A percentile compares a stretch with the other conserved stretches of the same genome.
These are phyloP conservation scores for Sandelia bainsii DNA, from an alignment of 2,797 vertebrate genomes.

Conservation along the genomic window DNA sequence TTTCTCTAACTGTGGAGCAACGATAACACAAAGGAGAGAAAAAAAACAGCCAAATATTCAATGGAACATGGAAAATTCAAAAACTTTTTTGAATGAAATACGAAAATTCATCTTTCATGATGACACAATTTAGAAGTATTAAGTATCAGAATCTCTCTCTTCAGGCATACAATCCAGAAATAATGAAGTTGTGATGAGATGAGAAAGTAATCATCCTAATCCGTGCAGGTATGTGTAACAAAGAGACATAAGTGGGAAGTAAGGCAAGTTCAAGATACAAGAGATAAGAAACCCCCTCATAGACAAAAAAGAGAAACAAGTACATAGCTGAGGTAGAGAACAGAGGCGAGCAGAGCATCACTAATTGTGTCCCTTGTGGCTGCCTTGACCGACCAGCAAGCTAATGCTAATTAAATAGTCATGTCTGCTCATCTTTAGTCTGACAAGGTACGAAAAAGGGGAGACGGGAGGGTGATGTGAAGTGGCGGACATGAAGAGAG, in stretches of 20 bases:
- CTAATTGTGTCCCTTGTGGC: constrained; percentile 57
- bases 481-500: not conserved
- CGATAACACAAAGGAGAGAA: too few relatives aligned
- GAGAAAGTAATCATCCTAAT: too few relatives aligned
- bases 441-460: constrained; percentile 44
- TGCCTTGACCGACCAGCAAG: constrained; percentile 37
- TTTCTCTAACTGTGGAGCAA: too few relatives aligned
- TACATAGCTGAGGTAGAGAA: constrained; percentile 15
- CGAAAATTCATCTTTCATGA: too few relatives aligned
- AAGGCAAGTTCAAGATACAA: constrained; percentile 4
- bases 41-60: too few relatives aligned
- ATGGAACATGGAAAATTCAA: too few relatives aligned
- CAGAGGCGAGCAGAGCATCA: constrained; percentile 26
- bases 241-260: constrained; percentile 3
- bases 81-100: too few relatives aligned
- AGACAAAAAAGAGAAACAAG: not conserved
- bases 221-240: not conserved
- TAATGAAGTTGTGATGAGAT: not conserved
- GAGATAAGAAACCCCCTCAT: constrained; percentile 1
- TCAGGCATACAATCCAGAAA: too few relatives aligned
- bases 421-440: constrained; percentile 58
- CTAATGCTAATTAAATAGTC: constrained; percentile 76
- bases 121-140: too few relatives aligned
- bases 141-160: too few relatives aligned
- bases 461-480: constrained; percentile 15